Base-by-base conservation (phyloP, 2,113 vertebrate species). In the Upupa epops region DNA sequence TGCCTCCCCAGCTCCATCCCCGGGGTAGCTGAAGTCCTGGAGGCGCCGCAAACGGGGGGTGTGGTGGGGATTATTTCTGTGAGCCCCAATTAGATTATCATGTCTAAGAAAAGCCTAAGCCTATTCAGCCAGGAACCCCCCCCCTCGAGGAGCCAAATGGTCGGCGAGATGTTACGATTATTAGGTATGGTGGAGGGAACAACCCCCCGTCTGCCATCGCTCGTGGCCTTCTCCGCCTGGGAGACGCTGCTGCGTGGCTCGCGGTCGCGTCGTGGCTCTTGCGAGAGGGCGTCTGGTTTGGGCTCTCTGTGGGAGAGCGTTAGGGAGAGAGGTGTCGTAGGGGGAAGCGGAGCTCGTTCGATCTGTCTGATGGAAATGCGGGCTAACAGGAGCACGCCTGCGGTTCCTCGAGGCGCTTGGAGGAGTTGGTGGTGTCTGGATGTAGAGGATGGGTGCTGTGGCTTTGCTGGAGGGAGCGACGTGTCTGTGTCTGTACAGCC, bases 71-170 rank as follows among this genome's bases (percentile, higher is more conserved):
- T 91, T 96, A 91, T 91, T 97, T 94, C 85, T 93, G 88, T 96
- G 90, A 96, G 93, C 70, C 94, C 88, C 89, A 92, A 94, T 91
- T 94, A 93, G 94, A 95, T 94, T 96, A 96, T 94, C 93, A 46
- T 86, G 72, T 91, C 85, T 94, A 93, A 92, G 93, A 79, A 96
- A 91, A 95, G 71, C 93, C 77, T 83, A 95, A 93, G 94, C 88
- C 87, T 96, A 70, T 81, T 94, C 46, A 92, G 13, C 5, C 61
- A 46, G 76, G 52, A 92, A 59, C 81, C 78, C 89, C 71, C 79
- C 92, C 89, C 71, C 79, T 90, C 31, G 93, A 32, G 26, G 64
- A 80, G 87, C 89, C 91, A 94, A 87, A 95, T 95, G 94, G 94
- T 34, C 70, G 93, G 92, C 40, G 92, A 85, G 88, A 90, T 95